These are phyloP conservation scores for Seladonia tumulorum DNA, from an alignment of 2,888 invertebrate genomes.

Conservation along the genomic window DNA sequence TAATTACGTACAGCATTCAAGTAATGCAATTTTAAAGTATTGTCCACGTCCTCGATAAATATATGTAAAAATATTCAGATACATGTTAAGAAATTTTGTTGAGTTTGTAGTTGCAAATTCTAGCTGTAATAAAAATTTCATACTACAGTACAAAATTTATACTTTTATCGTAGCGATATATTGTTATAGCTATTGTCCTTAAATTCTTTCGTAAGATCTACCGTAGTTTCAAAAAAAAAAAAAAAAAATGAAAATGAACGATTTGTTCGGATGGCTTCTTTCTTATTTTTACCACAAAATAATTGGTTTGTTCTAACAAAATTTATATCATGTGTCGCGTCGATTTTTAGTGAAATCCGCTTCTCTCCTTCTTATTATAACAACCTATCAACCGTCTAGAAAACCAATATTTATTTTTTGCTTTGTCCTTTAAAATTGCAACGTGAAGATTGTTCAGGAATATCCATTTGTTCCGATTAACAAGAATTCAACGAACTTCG, in stretches of 20 bases:
- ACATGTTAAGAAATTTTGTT: neutral
- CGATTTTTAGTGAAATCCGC: too few species aligned
- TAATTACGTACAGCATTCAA: neutral
- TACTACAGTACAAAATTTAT: neutral
- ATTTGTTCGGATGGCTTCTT: too few species aligned
- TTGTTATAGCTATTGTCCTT: conserved; percentile 1
- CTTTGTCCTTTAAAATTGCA: neutral
- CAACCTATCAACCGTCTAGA: neutral
- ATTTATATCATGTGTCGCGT: neutral
- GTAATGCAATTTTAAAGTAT: too few species aligned
- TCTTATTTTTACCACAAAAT: neutral
- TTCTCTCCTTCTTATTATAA: neutral
- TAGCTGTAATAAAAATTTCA: neutral
- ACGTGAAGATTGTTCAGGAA: neutral
- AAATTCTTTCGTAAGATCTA: neutral
- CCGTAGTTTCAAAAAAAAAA: too few species aligned
- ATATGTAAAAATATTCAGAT: neutral
- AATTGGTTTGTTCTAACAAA: neutral
- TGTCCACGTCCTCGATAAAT: too few species aligned
- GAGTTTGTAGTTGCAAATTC: neutral
- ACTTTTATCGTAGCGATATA: neutral
- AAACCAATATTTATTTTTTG: neutral
- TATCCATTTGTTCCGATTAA: neutral
- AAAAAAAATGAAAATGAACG: too few species aligned
- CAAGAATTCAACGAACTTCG: neutral